Evolutionary conservation across 37 sponge, comb jelly and placozoan species (phyloP), one percentile per base, ranked within the genome.

Genomic region (Lycopodina hypogea): DNA sequence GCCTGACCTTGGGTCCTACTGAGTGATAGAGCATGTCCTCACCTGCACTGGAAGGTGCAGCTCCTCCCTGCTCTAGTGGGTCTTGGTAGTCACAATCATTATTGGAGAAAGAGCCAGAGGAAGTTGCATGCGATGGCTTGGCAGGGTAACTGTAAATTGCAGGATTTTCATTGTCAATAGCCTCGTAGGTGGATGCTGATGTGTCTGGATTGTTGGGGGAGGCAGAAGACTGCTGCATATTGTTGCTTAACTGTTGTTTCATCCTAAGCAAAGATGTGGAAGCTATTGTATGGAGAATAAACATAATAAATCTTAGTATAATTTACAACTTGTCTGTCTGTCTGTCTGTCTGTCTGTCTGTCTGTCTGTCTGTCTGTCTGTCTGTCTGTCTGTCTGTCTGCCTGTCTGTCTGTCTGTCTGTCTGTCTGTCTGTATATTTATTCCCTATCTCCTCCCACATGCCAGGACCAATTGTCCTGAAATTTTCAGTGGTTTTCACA

Each of bases 141-240:
- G n/a, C n/a, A n/a, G 50, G 71, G 71, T 71, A 42, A 4, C 50
- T 39, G 71, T 71, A 71, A 50, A 15, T 28, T 19, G 8, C 36
- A 35, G 34, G 21, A 36, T 67, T 7, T 32, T 3, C 68, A 18
- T 34, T 19, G 38, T 67, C 68, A 11, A 67, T 18, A 14, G 32
- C 30, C 34, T 67, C 68, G 37, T 67, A 67, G 4, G 30, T 59
- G 60, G 28, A 34, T 24, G 64, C 56, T 53, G 18, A 19, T 14
- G 17, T 18, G 61, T 3, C 7, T 29, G 24, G 24, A 3, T 23
- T 3, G 61, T 45, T 12, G 9, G 48, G 48, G 9, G 48, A 9
- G 9, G 9, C 48, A 28, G 4, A 60, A 29, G 28, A 15, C 4
- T 12, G 15, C 28, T 23, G 24, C 28, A n/a, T n/a, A n/a, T n/a